Evolutionary conservation across 2,888 invertebrate species (phyloP).

Genomic region (Entomobrya proxima): DNA sequence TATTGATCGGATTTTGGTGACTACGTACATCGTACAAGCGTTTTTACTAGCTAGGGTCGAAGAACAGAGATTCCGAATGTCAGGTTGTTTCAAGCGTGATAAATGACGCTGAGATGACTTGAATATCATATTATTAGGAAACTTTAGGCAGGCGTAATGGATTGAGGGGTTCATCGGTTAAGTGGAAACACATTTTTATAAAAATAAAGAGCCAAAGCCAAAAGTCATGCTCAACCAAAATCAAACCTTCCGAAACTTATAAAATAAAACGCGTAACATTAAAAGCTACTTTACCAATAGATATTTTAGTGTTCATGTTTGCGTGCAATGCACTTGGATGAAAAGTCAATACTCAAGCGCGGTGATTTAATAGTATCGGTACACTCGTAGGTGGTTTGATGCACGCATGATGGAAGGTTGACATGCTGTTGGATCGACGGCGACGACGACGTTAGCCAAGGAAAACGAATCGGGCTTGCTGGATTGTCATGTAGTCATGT

Average conservation of each 20-base stretch:
- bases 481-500: constrained; percentile 28
- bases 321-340: not conserved
- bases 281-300: constrained; percentile 16
- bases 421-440: constrained; percentile 37
- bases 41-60: too few species aligned
- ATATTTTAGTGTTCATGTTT: constrained; percentile 20
- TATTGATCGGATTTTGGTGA: constrained; percentile 49
- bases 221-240: not conserved
- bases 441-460: constrained; percentile 1
- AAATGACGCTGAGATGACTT: constrained; percentile 50
- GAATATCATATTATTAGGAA: constrained; percentile 39
- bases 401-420: constrained; percentile 41
- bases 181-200: not conserved
- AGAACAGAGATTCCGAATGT: constrained; percentile 13
- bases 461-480: not conserved
- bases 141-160: not conserved
- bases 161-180: not conserved
- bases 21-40: not conserved
- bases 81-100: constrained; percentile 49
- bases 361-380: constrained; percentile 3
- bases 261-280: constrained; percentile 12
- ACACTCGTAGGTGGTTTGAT: constrained; percentile 38
- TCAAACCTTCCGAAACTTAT: constrained; percentile 20
- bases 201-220: not conserved
- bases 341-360: constrained; percentile 15